phyloP scores from a whole-genome alignment of 2,888 invertebrate genomes.

The Microctonus brassicae region DNA sequence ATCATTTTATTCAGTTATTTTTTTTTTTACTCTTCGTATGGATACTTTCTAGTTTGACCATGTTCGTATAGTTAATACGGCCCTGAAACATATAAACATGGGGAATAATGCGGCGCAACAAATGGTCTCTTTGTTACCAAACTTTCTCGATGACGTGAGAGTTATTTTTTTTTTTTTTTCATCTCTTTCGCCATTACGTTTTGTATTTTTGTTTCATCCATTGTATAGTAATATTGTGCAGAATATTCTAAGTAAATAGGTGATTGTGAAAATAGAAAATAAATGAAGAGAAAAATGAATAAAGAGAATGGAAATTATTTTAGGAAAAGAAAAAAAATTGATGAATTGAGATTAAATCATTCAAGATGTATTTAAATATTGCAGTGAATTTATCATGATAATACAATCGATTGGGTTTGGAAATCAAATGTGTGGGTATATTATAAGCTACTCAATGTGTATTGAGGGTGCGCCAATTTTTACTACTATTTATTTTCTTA shows the following conservation, averaged over 20 bases:
- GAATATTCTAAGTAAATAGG: neutral
- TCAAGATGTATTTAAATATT: constrained; percentile 3
- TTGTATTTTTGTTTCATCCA: constrained; percentile 18
- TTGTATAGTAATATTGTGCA: neutral
- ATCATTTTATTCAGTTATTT: neutral
- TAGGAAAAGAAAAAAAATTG: neutral
- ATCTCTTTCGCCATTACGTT: constrained; percentile 28
- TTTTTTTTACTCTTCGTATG: neutral
- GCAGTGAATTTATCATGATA: constrained; percentile 14
- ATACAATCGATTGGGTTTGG: constrained; percentile 15
- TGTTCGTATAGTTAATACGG: neutral
- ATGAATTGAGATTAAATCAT: neutral
- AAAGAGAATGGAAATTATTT: neutral
- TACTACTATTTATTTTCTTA: constrained; percentile 13
- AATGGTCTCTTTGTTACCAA: constrained; percentile 47
- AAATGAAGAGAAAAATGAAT: neutral
- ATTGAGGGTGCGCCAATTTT: constrained; percentile 25
- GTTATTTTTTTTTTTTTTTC: constrained; percentile 40
- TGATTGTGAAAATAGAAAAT: neutral
- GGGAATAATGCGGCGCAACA: constrained; percentile 38
- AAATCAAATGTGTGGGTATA: neutral
- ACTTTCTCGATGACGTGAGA: constrained; percentile 48
- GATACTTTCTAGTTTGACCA: constrained; percentile 14
- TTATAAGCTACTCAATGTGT: neutral
- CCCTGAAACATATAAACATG: constrained; percentile 13